Percentiles rank a stretch among this genome's conserved stretches.
These are phyloP conservation scores for Micoletzkya japonica DNA, from an alignment of 2,888 invertebrate species.

Conservation along the genomic window DNA sequence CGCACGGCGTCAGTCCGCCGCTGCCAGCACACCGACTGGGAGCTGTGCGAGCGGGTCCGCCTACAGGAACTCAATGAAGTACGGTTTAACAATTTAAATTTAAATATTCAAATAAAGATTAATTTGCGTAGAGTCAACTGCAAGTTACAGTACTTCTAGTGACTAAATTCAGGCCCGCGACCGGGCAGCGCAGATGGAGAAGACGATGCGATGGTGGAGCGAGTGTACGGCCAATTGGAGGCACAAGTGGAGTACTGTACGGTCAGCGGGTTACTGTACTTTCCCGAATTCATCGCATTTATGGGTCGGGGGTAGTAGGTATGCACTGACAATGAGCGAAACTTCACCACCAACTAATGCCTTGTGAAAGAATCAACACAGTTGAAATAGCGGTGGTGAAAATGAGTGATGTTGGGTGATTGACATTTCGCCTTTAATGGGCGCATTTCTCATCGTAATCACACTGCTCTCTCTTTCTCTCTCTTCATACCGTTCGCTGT, in stretches of 20 bases:
- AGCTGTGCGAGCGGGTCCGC: slow-evolving; percentile 70
- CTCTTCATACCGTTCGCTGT: too few species aligned
- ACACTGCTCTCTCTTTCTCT: too few species aligned
- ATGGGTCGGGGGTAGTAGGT: too few species aligned
- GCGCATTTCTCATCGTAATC: too few species aligned
- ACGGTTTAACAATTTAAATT: slow-evolving; percentile 5
- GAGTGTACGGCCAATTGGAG: slow-evolving; percentile 96
- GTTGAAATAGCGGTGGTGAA: too few species aligned
- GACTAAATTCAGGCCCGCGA: slow-evolving; percentile 73
- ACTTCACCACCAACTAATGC: too few species aligned
- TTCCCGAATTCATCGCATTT: too few species aligned
- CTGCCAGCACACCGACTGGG: slow-evolving; percentile 64
- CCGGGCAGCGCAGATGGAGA: slow-evolving; percentile 95
- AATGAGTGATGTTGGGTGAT: too few species aligned
- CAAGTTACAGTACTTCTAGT: neutral
- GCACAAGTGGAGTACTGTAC: slow-evolving; percentile 90
- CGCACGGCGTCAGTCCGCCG: slow-evolving; percentile 30
- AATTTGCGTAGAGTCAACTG: neutral
- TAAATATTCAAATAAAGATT: neutral
- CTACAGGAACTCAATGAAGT: slow-evolving; percentile 87
- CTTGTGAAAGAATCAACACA: too few species aligned
- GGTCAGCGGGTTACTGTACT: slow-evolving; percentile 10
- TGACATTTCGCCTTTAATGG: too few species aligned
- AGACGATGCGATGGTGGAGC: slow-evolving; percentile 98
- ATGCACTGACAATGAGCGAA: too few species aligned